Percentiles rank a stretch among this genome's conserved stretches.
These are phyloP conservation scores for Actenoides lindsayi DNA, from an alignment of 2,113 vertebrate genomes.

Conservation along the genomic window DNA sequence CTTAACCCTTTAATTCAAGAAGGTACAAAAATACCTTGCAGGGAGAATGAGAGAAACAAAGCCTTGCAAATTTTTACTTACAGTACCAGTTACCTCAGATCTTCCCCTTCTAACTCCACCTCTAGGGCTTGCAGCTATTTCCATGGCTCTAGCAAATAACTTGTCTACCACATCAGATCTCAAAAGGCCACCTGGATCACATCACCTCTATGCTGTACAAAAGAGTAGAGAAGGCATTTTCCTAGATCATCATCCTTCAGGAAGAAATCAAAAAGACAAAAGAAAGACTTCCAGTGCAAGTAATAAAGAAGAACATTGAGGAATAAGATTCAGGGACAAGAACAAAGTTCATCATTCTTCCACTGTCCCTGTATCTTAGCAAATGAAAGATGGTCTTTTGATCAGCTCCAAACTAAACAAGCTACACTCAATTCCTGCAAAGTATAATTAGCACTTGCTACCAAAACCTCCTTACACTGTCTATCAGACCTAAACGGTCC, in stretches of 20 bases:
- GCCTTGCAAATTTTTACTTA: not conserved
- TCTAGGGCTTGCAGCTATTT: not conserved
- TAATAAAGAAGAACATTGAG: not conserved
- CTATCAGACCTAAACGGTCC: not conserved
- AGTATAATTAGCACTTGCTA: not conserved
- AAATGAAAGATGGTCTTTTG: not conserved
- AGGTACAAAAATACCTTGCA: not conserved
- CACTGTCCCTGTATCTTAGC: not conserved
- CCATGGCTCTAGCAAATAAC: not conserved
- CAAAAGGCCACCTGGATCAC: not conserved
- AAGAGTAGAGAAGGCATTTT: not conserved
- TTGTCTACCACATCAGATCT: not conserved
- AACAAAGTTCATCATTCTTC: not conserved
- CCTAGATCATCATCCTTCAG: not conserved
- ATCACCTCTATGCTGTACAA: not conserved
- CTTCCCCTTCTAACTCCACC: not conserved
- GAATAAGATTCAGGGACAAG: not conserved
- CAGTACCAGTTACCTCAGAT: not conserved
- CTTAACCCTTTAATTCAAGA: not conserved
- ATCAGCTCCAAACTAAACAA: not conserved
- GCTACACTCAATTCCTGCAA: not conserved
- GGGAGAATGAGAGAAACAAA: not conserved
- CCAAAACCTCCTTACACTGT: not conserved
- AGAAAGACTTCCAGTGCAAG: not conserved
- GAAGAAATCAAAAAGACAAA: not conserved